These are phyloP conservation scores for Sylvicola cinctus DNA, from an alignment of 2,888 invertebrate genomes.

Conservation along the genomic window DNA sequence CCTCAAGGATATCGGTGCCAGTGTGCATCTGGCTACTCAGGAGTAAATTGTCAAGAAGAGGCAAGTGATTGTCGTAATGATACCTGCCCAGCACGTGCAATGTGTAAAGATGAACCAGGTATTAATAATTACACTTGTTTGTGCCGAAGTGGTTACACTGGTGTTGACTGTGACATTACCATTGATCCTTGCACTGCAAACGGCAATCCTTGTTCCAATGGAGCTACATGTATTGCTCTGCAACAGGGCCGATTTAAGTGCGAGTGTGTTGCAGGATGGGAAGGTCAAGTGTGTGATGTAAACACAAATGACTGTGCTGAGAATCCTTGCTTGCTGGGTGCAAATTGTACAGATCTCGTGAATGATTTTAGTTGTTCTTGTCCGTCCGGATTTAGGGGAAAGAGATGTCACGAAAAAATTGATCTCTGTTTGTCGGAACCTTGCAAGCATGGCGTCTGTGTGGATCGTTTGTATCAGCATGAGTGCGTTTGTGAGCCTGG, in stretches of 20 bases:
- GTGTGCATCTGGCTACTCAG: slow-evolving; percentile 64
- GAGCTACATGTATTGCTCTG: slow-evolving; percentile 70
- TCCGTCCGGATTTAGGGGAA: slow-evolving; percentile 86
- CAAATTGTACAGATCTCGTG: slow-evolving; percentile 84
- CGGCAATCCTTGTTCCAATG: slow-evolving; percentile 80
- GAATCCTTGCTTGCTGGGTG: slow-evolving; percentile 71
- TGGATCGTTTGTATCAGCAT: slow-evolving; percentile 69
- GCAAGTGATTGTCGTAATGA: slow-evolving; percentile 70
- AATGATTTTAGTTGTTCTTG: slow-evolving; percentile 89
- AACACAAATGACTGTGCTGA: slow-evolving; percentile 88
- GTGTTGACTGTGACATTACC: slow-evolving; percentile 75
- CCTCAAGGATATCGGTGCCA: slow-evolving; percentile 85
- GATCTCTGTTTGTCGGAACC: slow-evolving; percentile 78
- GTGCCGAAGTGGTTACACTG: slow-evolving; percentile 87
- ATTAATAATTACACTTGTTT: slow-evolving; percentile 78
- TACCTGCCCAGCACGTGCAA: slow-evolving; percentile 86
- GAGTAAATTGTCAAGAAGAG: slow-evolving; percentile 90
- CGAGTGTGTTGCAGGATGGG: slow-evolving; percentile 93
- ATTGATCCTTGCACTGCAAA: slow-evolving; percentile 79
- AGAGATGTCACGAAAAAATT: slow-evolving; percentile 87
- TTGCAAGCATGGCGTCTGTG: slow-evolving; percentile 84
- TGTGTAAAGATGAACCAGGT: slow-evolving; percentile 91
- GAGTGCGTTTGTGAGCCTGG: slow-evolving; percentile 84
- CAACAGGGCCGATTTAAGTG: slow-evolving; percentile 88
- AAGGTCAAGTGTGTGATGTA: slow-evolving; percentile 84